Percentiles rank a stretch among this genome's conserved stretches.
phyloP scores from a whole-genome alignment of 2,888 invertebrate species.

The Drosophila kambysellisi region DNA sequence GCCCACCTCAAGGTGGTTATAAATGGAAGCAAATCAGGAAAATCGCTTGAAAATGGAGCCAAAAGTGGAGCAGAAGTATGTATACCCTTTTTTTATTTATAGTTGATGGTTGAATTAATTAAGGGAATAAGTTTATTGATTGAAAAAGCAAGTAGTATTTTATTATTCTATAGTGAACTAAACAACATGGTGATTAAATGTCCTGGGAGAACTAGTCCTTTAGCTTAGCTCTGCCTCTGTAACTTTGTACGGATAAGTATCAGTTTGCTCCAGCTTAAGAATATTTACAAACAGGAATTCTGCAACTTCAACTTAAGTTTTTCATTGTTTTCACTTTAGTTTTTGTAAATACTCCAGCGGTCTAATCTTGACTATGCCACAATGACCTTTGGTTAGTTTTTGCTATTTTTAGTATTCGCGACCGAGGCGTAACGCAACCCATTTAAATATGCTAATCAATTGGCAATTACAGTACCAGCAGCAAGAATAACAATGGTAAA shows the following conservation, averaged over 20 bases:
- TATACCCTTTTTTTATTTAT: constrained; percentile 5
- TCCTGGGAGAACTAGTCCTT: not conserved
- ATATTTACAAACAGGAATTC: not conserved
- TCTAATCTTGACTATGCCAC: constrained; percentile 65
- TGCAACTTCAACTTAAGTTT: constrained; percentile 5
- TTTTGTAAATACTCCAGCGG: constrained; percentile 13
- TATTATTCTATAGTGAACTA: not conserved
- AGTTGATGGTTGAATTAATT: not conserved
- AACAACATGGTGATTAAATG: not conserved
- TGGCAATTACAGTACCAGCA: constrained; percentile 46
- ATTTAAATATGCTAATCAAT: constrained; percentile 74
- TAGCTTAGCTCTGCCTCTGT: not conserved
- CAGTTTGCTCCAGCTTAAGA: not conserved
- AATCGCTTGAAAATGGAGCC: not conserved
- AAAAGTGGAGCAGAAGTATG: not conserved
- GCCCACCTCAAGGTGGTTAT: constrained; percentile 46
- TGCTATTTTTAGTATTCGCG: constrained; percentile 57
- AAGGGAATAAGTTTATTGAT: not conserved
- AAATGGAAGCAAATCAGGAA: constrained; percentile 25
- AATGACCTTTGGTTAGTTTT: constrained; percentile 64
- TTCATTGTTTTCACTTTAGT: constrained; percentile 22
- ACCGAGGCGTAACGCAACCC: constrained; percentile 47
- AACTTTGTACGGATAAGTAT: not conserved
- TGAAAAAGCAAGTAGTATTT: not conserved
- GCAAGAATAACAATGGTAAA: constrained; percentile 8